phyloP scores from a whole-genome alignment of 2,888 invertebrate genomes.

The Eurois occulta region DNA sequence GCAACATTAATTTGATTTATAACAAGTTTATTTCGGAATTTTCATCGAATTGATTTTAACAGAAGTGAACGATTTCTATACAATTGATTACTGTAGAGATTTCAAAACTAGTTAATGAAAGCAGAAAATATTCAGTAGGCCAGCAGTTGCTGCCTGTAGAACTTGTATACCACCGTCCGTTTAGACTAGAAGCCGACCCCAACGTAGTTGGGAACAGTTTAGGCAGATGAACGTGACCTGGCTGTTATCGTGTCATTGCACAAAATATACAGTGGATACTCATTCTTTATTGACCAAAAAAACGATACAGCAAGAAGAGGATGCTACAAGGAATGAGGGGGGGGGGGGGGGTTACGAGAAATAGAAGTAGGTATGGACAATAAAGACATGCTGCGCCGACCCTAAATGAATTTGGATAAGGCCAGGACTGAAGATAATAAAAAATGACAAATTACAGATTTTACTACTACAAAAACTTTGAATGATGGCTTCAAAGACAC shows the following conservation, averaged over 20 bases:
- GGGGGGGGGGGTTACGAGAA: background rate
- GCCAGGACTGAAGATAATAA: background rate
- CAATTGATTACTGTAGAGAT: background rate
- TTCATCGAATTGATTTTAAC: slow-evolving; percentile 7
- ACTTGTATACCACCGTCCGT: background rate
- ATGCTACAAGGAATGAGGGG: too few species aligned
- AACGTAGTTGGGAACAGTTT: background rate
- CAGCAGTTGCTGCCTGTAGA: background rate
- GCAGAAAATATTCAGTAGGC: background rate
- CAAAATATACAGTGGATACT: too few species aligned
- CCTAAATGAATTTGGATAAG: background rate
- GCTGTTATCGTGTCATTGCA: background rate
- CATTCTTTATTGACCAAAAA: too few species aligned
- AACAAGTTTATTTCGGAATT: slow-evolving; percentile 8
- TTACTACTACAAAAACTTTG: background rate
- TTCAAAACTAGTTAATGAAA: background rate
- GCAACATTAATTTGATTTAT: slow-evolving; percentile 23
- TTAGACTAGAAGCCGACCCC: background rate
- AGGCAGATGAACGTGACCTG: background rate
- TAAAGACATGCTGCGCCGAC: background rate
- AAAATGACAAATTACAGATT: background rate
- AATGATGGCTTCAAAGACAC: background rate
- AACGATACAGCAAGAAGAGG: too few species aligned
- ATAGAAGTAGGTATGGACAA: background rate
- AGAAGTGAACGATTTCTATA: slow-evolving; percentile 5